Evolutionary conservation across 2,113 vertebrate species (phyloP), one percentile per base, ranked within the genome.

Genomic region (Panurus biarmicus): DNA sequence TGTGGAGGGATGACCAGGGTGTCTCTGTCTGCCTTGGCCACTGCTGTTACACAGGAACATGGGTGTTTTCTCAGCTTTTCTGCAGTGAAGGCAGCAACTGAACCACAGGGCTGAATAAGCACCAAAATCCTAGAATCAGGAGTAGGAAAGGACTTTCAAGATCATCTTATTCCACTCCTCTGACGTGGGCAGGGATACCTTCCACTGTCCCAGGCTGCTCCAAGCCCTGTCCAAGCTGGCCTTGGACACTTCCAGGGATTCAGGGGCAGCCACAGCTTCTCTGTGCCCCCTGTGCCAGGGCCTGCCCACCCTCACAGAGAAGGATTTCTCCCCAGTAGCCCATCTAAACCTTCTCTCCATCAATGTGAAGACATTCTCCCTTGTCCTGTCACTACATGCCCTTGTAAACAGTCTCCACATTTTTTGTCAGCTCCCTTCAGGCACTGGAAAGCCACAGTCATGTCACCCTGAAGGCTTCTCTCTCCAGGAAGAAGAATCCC

Each of bases 91-190:
- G 69, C 42, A 91, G 28, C 61, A 35, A 7, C 26, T 71, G 81
- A 40, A 72, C 36, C 31, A 45, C 20, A 16, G 9, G 26, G 23
- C 36, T 72, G n/a, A 24, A 1, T 15, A 26, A 57, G 12, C 29
- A 18, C 25, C 40, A 17, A 50, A 72, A 44, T 48, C 21, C 42
- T 5, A 7, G 24, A 82, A 40, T 20, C n/a, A 35, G 1, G 16
- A 25, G 21, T 19, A 22, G 25, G n/a, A 53, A 75, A 16, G n/a
- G 38, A 61, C 17, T 13, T 45, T n/a, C 10, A 60, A 36, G 22
- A 4, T 15, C 25, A 22, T 26, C 45, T 47, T 0, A 0, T n/a
- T 45, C 28, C 21, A 19, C 35, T 26, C 11, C 9, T 3, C 22
- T 72, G 33, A 9, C 1, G 4, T 29, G 31, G 29, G 13, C n/a